Evolutionary conservation across 1,140 invertebrate species (phyloP).

Genomic region (Oreohelix idahoensis): DNA sequence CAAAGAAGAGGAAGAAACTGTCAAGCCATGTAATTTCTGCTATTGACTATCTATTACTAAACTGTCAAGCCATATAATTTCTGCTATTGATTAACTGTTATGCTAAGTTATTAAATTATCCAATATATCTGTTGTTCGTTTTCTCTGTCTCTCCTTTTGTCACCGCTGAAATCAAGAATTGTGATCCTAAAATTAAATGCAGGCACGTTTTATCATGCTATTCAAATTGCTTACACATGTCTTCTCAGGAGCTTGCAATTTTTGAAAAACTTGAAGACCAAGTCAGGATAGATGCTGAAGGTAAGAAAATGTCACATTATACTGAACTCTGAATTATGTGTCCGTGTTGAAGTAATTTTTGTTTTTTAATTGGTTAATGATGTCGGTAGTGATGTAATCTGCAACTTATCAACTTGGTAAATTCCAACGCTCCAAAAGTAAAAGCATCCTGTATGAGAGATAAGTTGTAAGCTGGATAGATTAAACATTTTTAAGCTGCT

Average conservation of each 20-base stretch:
- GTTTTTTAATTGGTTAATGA: no score
- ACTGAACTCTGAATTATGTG: no score
- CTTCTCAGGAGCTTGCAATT: slow-evolving; percentile 55
- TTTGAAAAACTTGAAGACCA: slow-evolving; percentile 57
- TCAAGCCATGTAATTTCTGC: not conserved
- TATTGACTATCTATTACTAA: no score
- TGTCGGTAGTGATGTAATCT: no score
- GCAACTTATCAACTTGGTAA: no score
- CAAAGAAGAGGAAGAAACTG: no score
- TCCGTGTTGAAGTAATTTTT: no score
- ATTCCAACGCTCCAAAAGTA: no score
- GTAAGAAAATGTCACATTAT: slow-evolving; percentile 29
- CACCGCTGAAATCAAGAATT: not conserved
- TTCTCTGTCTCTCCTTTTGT: not conserved
- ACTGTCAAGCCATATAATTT: not conserved
- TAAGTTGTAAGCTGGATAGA: no score
- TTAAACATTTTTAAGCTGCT: no score
- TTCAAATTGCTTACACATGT: not conserved
- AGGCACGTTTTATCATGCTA: not conserved
- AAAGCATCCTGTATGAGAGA: no score
- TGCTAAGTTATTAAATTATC: not conserved
- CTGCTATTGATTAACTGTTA: not conserved
- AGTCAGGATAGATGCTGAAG: slow-evolving; percentile 53
- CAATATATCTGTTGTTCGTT: not conserved
- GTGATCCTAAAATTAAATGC: not conserved